A percentile compares a stretch with the other conserved stretches of the same genome.
Conservation (phyloP, 2,113 vertebrate species). For the Callopanchax toddi region DNA sequence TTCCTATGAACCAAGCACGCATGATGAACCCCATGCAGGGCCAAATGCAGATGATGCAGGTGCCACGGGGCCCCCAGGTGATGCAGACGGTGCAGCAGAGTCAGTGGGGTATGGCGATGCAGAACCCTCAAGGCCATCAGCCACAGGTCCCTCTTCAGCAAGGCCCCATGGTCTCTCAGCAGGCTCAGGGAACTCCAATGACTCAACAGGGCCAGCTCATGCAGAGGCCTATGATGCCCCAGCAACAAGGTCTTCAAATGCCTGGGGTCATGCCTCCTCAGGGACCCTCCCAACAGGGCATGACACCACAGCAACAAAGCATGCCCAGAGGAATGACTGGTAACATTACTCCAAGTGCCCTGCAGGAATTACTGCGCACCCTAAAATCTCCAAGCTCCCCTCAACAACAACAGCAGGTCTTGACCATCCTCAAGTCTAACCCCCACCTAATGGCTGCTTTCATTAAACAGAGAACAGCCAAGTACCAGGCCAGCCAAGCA, state of each 20-base stretch:
- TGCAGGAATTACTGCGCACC: constrained; percentile 94
- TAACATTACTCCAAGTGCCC: constrained; percentile 90
- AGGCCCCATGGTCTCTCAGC: constrained; percentile 70
- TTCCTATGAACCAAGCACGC: constrained; percentile 86
- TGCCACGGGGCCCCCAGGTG: constrained; percentile 86
- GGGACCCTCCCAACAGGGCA: constrained; percentile 81
- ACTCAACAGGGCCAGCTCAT: constrained; percentile 76
- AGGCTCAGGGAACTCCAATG: constrained; percentile 65
- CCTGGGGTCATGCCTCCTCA: constrained; percentile 68
- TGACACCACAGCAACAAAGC: constrained; percentile 85
- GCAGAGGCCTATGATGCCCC: constrained; percentile 87
- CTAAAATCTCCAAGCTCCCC: constrained; percentile 97
- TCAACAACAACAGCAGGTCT: constrained; percentile 97
- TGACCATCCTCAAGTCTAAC: constrained; percentile 97
- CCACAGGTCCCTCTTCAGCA: constrained; percentile 80
- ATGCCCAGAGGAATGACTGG: constrained; percentile 77
- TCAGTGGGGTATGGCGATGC: constrained; percentile 85
- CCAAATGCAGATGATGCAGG: constrained; percentile 86
- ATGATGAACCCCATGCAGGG: constrained; percentile 87
- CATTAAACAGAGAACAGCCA: constrained; percentile 97
- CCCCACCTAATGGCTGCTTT: constrained; percentile 99
- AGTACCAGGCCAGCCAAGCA: constrained; percentile 95
- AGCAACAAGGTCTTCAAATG: constrained; percentile 71
- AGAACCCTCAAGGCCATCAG: constrained; percentile 72
- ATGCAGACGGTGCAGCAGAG: constrained; percentile 85